A percentile compares a stretch with the other conserved stretches of the same genome.
Conservation (phyloP, 2,888 invertebrate species). For the Poecilobothrus nobilitatus region DNA sequence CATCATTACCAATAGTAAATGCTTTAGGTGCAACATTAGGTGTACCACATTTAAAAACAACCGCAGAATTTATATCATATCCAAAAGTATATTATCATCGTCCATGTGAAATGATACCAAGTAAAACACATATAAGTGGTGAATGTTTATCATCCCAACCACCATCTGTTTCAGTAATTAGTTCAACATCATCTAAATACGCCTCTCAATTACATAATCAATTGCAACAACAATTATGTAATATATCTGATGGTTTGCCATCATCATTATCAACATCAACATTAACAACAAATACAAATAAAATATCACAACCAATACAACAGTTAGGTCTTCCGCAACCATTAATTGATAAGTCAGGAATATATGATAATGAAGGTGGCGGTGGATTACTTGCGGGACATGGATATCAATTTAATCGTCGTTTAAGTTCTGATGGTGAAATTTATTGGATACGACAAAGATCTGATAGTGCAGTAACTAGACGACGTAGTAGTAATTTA, state of each 20-base stretch:
- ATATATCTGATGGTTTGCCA: not conserved
- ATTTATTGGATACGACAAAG: conserved; percentile 36
- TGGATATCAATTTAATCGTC: not conserved
- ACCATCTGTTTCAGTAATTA: conserved; percentile 24
- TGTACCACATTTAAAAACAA: conserved; percentile 4
- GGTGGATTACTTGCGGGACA: not conserved
- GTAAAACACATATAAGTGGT: conserved; percentile 40
- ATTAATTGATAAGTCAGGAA: conserved; percentile 34
- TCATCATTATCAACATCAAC: no score
- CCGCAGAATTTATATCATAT: not conserved
- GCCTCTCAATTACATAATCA: conserved; percentile 8
- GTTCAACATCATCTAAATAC: conserved; percentile 11
- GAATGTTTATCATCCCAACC: conserved; percentile 35
- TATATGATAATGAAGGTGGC: not conserved
- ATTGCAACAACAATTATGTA: not conserved
- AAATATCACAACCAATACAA: not conserved
- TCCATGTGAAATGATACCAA: conserved; percentile 26
- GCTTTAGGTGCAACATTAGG: not conserved
- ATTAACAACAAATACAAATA: no score
- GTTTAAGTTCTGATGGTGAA: conserved; percentile 26
- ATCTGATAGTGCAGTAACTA: conserved; percentile 15
- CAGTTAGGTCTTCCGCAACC: conserved; percentile 20
- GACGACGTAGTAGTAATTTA: conserved; percentile 36
- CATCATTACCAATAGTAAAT: not conserved
- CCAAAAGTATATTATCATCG: conserved; percentile 8